phyloP scores from a whole-genome alignment of 2,797 vertebrate species.

The Pelobates cultripes region DNA sequence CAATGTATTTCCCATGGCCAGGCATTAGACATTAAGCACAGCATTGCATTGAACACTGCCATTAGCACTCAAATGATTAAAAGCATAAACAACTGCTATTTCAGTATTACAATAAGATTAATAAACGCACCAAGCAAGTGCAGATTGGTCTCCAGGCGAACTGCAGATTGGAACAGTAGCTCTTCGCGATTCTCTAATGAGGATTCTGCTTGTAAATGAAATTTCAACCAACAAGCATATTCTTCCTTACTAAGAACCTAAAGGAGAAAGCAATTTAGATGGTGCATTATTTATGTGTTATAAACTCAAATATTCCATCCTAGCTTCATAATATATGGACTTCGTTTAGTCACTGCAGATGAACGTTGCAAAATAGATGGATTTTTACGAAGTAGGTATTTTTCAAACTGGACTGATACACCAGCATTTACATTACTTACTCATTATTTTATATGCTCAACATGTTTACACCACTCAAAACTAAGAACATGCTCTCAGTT shows the following conservation, averaged over 20 bases:
- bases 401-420: too few relatives aligned
- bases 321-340: slow-evolving; percentile 2
- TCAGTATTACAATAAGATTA: slow-evolving; percentile 17
- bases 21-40: not conserved
- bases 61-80: not conserved
- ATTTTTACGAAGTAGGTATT: too few relatives aligned
- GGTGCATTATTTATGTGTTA: slow-evolving; percentile 32
- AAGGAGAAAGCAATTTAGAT: slow-evolving; percentile 49
- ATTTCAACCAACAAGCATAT: slow-evolving; percentile 90
- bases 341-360: slow-evolving; percentile 12
- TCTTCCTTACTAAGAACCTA: slow-evolving; percentile 91
- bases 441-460: too few relatives aligned
- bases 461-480: too few relatives aligned
- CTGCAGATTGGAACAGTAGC: slow-evolving; percentile 89
- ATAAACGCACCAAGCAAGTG: slow-evolving; percentile 84
- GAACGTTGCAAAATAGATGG: not conserved
- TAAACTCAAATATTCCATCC: slow-evolving; percentile 10
- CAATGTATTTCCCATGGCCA: not conserved
- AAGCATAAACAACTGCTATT: slow-evolving; percentile 4
- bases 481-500: too few relatives aligned
- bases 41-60: not conserved
- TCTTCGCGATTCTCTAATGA: slow-evolving; percentile 90
- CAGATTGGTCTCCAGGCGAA: slow-evolving; percentile 89
- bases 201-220: slow-evolving; percentile 90
- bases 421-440: too few relatives aligned